Evolutionary conservation across 2,888 invertebrate genomes (phyloP), one percentile per base, ranked within the genome.

Genomic region (Drosophila meridiana): DNA sequence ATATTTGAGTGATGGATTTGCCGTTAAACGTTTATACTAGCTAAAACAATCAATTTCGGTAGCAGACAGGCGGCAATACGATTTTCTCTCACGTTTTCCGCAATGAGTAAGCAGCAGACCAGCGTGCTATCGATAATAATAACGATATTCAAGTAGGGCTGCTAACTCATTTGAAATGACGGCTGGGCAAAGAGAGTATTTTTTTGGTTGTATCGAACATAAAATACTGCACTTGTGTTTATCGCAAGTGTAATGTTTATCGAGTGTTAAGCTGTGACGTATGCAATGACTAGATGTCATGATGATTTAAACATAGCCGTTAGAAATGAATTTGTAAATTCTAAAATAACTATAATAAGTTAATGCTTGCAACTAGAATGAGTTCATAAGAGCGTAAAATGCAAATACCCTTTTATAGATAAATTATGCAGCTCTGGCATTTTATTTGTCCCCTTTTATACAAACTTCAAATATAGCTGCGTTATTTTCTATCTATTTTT

Each of bases 1-100:
- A 91, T 91, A 76, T 88, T 91, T 73, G 77, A 83, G 69, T 82
- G 80, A 83, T 87, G 70, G 57, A 65, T 58, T 82, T 67, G 72
- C 71, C 73, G 71, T 71, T 77, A 26, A 34, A 60, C 70, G 70
- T 71, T 69, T 59, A 62, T 77, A 57, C 69, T 64, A 58, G 65
- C 60, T 77, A 71, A 87, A 88, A 88, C 75, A 77, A 80, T 69
- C 48, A 82, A 83, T 69, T 83, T 86, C 73, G 67, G 42, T 85
- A 88, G 75, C 85, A 85, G 85, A 85, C 82, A 85, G 84, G 83
- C 83, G 79, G 79, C 73, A 75, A 84, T 68, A 73, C 57, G 69
- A 73, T 74, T 81, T 83, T 75, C 69, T 72, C 83, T 87, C 85
- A 85, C 85, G 85, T 85, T 85, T 85, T 85, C 81, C 58, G 72